These are phyloP conservation scores for Alethe diademata DNA, from an alignment of 2,113 vertebrate species.

Conservation along the genomic window DNA sequence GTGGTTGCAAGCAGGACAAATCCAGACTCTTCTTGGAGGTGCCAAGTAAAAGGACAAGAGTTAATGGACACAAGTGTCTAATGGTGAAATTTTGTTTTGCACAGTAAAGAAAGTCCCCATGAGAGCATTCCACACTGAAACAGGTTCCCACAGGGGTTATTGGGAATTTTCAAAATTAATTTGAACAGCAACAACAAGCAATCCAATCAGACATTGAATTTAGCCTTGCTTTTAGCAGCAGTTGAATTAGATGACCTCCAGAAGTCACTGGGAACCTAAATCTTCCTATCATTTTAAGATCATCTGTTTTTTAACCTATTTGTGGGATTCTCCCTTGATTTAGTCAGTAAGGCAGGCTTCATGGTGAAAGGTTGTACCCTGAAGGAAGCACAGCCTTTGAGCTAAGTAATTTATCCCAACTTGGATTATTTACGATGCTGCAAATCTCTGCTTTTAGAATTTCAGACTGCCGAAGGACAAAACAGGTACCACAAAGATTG, in stretches of 20 bases:
- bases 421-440: not conserved
- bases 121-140: not conserved
- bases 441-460: conserved; percentile 76
- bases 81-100: not conserved
- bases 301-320: not conserved
- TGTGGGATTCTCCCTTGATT: not conserved
- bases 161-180: not conserved
- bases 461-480: conserved; percentile 89
- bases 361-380: not conserved
- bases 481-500: conserved; percentile 91
- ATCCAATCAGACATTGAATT: not conserved
- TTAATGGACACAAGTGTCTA: not conserved
- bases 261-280: not conserved
- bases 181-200: not conserved
- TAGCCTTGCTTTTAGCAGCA: not conserved
- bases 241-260: not conserved
- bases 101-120: not conserved
- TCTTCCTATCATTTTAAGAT: not conserved
- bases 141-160: not conserved
- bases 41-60: not conserved
- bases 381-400: not conserved
- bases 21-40: not conserved
- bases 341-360: not conserved
- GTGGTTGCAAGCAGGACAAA: not conserved
- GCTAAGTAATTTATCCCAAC: not conserved